Base-by-base conservation (phyloP, 2,113 vertebrate genomes). In the Misgurnus anguillicaudatus region DNA sequence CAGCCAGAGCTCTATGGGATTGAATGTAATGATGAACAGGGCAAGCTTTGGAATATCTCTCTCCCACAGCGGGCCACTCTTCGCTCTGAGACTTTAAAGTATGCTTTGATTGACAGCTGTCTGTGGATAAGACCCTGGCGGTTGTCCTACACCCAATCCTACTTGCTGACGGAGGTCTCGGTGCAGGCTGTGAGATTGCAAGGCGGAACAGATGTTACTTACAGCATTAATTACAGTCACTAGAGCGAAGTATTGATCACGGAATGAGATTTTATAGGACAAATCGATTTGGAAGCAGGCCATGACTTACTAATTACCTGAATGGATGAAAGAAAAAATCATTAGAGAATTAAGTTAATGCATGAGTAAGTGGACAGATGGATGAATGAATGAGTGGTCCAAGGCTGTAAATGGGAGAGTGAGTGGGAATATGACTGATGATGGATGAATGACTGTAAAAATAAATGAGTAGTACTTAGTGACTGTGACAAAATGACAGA, bases 101-200 rank as follows among this genome's bases (percentile, higher is more conserved):
- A 11, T n/a, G 47, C 61, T 65, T 19, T 70, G 77, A 80, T 61
- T 80, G 82, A 39, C 72, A 75, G 64, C 45, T 75, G 76, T 70
- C 71, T 55, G 42, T 19, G 65, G 45, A 58, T 79, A 74, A 74
- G 19, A 42, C 45, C 17, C 38, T 39, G 62, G n/a, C 57, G 24
- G 64, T 55, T 61, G 7, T 17, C 45, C 61, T 48, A n/a, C 42
- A n/a, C n/a, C 1, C 53, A 47, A n/a, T 67, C 36, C 71, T 38
- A 47, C 58, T 48, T 36, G 13, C 65, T 70, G 47, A 55, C 51
- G 39, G 61, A 69, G 39, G 9, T 75, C 58, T 75, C 72, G 24
- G 41, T 45, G 55, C 21, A 47, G 1, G 2, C 39, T 62, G 41
- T 74, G 61, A 74, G 42, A 74, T 38, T 24, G 70, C 55, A 70